Conservation (phyloP, 1,140 invertebrate genomes). For the Calliopsis andreniformis region DNA sequence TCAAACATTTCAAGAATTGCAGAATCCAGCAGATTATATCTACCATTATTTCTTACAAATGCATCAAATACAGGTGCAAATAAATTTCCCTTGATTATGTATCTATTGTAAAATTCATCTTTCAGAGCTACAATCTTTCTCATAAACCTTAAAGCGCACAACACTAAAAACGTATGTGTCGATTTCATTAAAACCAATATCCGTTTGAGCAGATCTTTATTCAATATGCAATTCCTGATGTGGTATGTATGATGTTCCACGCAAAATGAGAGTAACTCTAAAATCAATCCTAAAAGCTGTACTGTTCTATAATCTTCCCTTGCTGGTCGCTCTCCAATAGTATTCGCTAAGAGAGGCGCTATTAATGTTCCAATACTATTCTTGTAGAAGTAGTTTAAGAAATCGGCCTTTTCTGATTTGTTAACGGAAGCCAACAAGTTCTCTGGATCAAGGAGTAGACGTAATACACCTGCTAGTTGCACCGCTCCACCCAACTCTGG, state of each 20-base stretch:
- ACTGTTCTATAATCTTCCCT: conserved; percentile 98
- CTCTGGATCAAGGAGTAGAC: conserved; percentile 97
- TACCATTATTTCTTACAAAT: conserved; percentile 97
- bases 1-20: conserved; percentile 99
- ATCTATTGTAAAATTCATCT: conserved; percentile 98
- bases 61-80: conserved; percentile 98
- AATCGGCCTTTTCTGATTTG: conserved; percentile 98
- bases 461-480: conserved; percentile 96
- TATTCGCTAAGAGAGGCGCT: conserved; percentile 94
- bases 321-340: conserved; percentile 91
- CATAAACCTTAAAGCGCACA: conserved; percentile 97
- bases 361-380: conserved; percentile 98
- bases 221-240: conserved; percentile 98
- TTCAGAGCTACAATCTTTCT: conserved; percentile 98
- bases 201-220: conserved; percentile 96
- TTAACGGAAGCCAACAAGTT: conserved; percentile 97
- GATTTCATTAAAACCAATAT: conserved; percentile 98
- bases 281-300: conserved; percentile 95
- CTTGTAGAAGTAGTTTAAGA: conserved; percentile 99
- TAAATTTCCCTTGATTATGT: conserved; percentile 97
- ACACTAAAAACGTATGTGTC: conserved; percentile 97
- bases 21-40: conserved; percentile 99
- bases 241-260: conserved; percentile 99
- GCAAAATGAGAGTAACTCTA: conserved; percentile 99
- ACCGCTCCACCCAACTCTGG: conserved; percentile 97